Evolutionary conservation across 1,140 invertebrate genomes (phyloP).

Genomic region (Kradibia gibbosae): DNA sequence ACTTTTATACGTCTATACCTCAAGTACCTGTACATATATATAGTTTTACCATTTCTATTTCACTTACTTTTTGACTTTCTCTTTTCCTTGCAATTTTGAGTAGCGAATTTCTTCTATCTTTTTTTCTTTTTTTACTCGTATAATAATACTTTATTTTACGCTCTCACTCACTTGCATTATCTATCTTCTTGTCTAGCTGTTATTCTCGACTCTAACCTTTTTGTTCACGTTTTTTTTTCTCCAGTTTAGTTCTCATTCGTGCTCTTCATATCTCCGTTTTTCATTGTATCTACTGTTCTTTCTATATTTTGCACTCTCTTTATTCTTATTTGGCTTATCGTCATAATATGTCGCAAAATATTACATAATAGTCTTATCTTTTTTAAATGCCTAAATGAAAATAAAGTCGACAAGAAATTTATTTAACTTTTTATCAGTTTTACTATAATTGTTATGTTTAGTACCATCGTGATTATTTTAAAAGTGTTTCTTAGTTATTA

Average conservation of each 20-base stretch:
- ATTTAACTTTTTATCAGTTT: too few relatives aligned
- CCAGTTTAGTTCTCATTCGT: neutral
- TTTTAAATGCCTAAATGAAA: too few relatives aligned
- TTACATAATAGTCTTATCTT: too few relatives aligned
- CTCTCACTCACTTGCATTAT: neutral
- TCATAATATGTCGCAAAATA: too few relatives aligned
- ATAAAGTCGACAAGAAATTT: too few relatives aligned
- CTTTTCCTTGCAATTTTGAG: neutral
- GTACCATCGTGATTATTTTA: too few relatives aligned
- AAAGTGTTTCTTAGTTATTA: too few relatives aligned
- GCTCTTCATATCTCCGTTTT: neutral
- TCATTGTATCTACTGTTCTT: neutral
- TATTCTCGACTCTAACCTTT: neutral
- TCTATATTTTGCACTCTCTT: neutral
- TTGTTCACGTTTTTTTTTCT: neutral
- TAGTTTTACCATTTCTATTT: neutral
- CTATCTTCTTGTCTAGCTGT: neutral
- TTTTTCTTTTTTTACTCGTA: neutral
- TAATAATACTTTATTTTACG: neutral
- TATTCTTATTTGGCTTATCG: neutral
- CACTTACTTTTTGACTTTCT: neutral
- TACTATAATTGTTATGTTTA: too few relatives aligned
- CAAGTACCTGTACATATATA: neutral
- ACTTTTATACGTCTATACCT: neutral
- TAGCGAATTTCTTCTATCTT: neutral